Evolutionary conservation across 2,797 vertebrate genomes (phyloP), one percentile per base, ranked within the genome.

Genomic region (Eulemur rubriventer): DNA sequence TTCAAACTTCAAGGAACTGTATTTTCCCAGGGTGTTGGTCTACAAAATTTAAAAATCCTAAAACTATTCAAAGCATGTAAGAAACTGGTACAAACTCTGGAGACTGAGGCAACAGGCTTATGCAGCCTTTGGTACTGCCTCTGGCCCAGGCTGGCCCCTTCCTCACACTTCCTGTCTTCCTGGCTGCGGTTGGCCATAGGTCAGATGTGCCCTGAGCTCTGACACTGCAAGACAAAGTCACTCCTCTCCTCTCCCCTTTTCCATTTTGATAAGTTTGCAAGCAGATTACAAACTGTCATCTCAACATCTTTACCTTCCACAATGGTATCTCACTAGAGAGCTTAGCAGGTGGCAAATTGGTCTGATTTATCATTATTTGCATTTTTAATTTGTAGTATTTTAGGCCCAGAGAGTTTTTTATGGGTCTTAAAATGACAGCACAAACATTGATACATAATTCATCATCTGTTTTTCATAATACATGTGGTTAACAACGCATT

Each of bases 351-450:
- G 96, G 92, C 80, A 98, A 95, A 97, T 96, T 90, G 93, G 46
- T 85, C 52, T 50, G 72, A 97, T 97, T 97, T 97, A 85, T 95
- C 86, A 95, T 90, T 96, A 97, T 97, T 98, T 97, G 76, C 96
- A 98, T 95, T 96, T 96, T 97, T 94, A 97, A 96, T 97, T 81
- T 95, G 92, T 94, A 83, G 59, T 97, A 96, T 98, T 98, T 97
- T 97, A 90, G 67, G 63, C 76, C 38, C 17, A 67, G 89, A 65
- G 89, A 91, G 38, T 12, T 95, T 81, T 94, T 85, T 67, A 67
- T 78, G 52, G 81, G 48, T 93, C 69, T 97, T 93, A 80, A 97
- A 97, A 96, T 94, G 92, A 96, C 81, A 97, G 81, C 59, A 94
- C 30, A 96, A 98, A 95, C 69, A 95, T 65, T 46, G 57, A 96